Conservation (phyloP, 53 echinoderm and acorn worm species). For the Hippasteria phrygiana region DNA sequence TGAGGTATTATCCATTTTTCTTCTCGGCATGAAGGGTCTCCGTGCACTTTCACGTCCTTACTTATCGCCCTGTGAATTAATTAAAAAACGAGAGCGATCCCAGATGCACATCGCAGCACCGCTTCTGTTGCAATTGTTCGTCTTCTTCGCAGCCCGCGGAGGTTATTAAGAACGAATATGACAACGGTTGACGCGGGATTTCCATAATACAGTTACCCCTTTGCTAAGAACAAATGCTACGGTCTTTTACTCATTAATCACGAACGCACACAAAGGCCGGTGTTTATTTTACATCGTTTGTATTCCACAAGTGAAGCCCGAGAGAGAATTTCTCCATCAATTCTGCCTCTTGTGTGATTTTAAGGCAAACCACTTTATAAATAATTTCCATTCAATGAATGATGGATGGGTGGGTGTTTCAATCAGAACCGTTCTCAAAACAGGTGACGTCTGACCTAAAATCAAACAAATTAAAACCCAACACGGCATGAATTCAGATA, state of each 20-base stretch:
- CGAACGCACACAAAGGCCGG: too few relatives aligned
- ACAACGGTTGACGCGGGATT: not conserved
- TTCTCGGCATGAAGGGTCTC: not conserved
- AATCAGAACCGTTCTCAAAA: not conserved
- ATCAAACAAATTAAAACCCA: slow-evolving; percentile 20
- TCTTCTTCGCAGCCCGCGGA: not conserved
- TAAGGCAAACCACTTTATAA: too few relatives aligned
- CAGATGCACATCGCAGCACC: not conserved
- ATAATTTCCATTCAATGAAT: not conserved
- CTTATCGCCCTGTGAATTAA: not conserved
- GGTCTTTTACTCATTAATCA: too few relatives aligned
- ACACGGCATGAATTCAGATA: not conserved
- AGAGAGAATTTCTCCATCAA: too few relatives aligned
- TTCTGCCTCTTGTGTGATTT: too few relatives aligned
- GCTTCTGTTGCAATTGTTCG: not conserved
- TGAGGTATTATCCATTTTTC: not conserved
- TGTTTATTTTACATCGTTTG: too few relatives aligned
- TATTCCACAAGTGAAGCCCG: too few relatives aligned
- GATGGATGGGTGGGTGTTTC: not conserved
- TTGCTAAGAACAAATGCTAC: too few relatives aligned
- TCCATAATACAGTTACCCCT: too few relatives aligned
- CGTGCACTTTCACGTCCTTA: not conserved
- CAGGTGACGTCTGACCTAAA: not conserved
- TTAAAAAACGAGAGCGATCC: not conserved
- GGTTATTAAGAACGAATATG: not conserved